Percentiles rank a stretch among this genome's conserved stretches.
Evolutionary conservation across 2,797 vertebrate genomes (phyloP).

Genomic region (Ambastaia sidthimunki): DNA sequence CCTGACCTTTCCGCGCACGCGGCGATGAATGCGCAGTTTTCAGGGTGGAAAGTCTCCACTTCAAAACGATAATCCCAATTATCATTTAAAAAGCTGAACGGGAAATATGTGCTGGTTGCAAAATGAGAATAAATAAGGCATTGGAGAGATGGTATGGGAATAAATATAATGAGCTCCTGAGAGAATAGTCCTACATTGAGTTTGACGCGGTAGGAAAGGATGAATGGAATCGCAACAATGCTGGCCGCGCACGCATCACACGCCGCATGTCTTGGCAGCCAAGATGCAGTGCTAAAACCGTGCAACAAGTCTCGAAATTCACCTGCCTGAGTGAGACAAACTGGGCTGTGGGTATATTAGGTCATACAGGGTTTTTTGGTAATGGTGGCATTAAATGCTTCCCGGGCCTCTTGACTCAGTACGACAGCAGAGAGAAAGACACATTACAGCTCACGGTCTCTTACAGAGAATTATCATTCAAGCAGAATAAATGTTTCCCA

Average conservation of each 20-base stretch:
- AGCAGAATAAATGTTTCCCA: constrained; percentile 58
- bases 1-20: constrained; percentile 72
- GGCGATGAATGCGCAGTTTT: constrained; percentile 55
- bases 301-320: constrained; percentile 61
- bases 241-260: constrained; percentile 53
- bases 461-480: constrained; percentile 55
- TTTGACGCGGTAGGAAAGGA: constrained; percentile 59
- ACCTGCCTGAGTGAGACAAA: constrained; percentile 62
- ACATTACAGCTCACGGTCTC: constrained; percentile 45
- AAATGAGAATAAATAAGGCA: constrained; percentile 62
- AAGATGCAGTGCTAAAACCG: constrained; percentile 58
- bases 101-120: constrained; percentile 67
- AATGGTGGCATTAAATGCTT: neutral
- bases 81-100: constrained; percentile 70
- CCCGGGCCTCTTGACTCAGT: constrained; percentile 18
- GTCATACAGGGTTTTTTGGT: constrained; percentile 33
- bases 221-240: constrained; percentile 66
- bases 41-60: constrained; percentile 68
- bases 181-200: constrained; percentile 65
- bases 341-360: constrained; percentile 65
- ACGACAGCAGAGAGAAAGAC: constrained; percentile 4
- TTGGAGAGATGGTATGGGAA: constrained; percentile 67
- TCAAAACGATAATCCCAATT: constrained; percentile 75
- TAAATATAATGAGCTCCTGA: constrained; percentile 73
- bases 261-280: constrained; percentile 58